A percentile compares a stretch with the other conserved stretches of the same genome.
Conservation (phyloP, 2,113 vertebrate species). For the Sterrhoptilus dennistouni region DNA sequence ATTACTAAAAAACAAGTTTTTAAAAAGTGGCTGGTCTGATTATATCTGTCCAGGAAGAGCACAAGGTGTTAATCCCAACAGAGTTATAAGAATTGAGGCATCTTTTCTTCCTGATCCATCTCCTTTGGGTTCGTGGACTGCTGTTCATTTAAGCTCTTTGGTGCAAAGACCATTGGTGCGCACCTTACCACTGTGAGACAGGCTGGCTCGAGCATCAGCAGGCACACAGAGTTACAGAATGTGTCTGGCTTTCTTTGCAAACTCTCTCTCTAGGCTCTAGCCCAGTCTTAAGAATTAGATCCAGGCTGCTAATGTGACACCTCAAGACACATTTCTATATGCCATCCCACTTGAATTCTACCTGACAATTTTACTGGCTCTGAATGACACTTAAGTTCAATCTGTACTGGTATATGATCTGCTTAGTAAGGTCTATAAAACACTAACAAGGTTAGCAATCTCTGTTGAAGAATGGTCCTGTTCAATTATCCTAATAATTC, state of each 20-base stretch:
- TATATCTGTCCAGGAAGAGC: not conserved
- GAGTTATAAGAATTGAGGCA: not conserved
- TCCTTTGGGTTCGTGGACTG: not conserved
- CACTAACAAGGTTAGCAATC: not conserved
- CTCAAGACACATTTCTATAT: not conserved
- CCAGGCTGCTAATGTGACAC: not conserved
- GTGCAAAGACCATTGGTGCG: not conserved
- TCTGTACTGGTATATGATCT: not conserved
- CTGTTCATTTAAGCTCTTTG: not conserved
- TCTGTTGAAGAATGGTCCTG: not conserved
- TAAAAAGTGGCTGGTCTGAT: not conserved
- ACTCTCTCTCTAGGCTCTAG: not conserved
- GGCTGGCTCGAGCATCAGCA: not conserved
- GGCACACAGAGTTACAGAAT: not conserved
- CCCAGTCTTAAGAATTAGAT: not conserved
- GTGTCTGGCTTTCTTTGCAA: not conserved
- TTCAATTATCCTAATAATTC: conserved; percentile 37
- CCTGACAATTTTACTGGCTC: not conserved
- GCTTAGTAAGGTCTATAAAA: conserved; percentile 8
- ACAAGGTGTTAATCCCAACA: not conserved
- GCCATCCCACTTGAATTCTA: not conserved
- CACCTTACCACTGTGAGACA: not conserved
- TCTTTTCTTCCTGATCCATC: not conserved
- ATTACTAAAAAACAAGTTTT: not conserved
- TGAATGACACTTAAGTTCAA: not conserved